Base-by-base conservation (phyloP, 2,797 vertebrate species). In the Coracias cyanogaster region DNA sequence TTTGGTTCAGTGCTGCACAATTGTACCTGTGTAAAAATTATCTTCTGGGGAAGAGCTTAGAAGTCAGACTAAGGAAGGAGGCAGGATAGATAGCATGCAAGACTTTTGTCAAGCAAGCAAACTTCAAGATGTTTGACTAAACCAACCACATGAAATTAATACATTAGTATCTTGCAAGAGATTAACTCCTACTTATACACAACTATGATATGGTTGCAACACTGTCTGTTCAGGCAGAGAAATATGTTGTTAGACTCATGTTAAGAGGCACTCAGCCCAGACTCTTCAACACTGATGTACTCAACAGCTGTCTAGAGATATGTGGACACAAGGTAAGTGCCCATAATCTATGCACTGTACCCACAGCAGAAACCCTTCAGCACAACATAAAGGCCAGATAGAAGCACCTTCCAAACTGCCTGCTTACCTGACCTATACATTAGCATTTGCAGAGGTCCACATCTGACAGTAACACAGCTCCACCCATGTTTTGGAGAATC, bases 271-370 rank as follows among this genome's bases (percentile, higher is more conserved):
- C 60, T 83, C 12, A 11, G 46, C 24, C 26, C 21, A 57, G 46
- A n/a, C 8, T 29, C 33, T 66, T 57, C 21, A 81, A 57, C 60
- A 57, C 25, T 25, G 2, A 39, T 28, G 16, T 66, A 64, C 45
- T 45, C 8, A 76, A 72, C 25, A 90, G 12, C 25, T 60, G 19
- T 16, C 39, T 60, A 17, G 5, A 55, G 25, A 72, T 22, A 54
- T 0, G 3, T 8, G 25, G 43, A 58, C 31, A 67, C 33, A 57
- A 20, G 24, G 7, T 17, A 71, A 57, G 22, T 5, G 29, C 3
- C 39, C 62, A 35, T 26, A 66, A 37, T 11, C 21, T 11, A 10
- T 12, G 25, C 20, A 20, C 8, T 20, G 7, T 5, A 37, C 6
- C 17, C 45, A 28, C 29, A 72, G 31, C 12, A 60, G 39, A 89